Base-by-base conservation (phyloP, 2,888 invertebrate species). In the Odontocolon sp. region DNA sequence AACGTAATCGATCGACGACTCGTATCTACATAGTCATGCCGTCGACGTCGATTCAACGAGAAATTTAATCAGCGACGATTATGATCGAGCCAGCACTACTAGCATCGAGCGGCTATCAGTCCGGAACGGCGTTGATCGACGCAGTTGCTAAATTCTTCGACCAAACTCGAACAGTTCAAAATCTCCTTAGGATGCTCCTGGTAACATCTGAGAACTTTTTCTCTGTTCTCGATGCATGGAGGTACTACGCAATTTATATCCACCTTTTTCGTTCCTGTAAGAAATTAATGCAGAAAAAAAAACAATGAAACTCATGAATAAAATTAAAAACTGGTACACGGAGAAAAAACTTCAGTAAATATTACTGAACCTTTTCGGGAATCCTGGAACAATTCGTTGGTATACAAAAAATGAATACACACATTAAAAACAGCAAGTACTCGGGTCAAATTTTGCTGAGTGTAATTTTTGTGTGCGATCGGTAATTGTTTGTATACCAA, bases 121-220 rank as follows among this genome's bases (percentile, higher is more conserved):
- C 87, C 86, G n/a, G 92, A 89, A 70, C 93, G 92, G 82, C 92
- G 92, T 81, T 91, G 86, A 85, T 93, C 93, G 11, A 94, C 93
- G 83, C 94, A 94, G 81, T 92, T 91, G 59, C 92, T 91, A 87
- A 94, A 94, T 74, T 92, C 92, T 83, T 92, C 90, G 0, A 94
- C 94, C 83, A 93, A 91, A 77, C 91, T 91, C 1, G 93, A 91
- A 89, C 94, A 94, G 73, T 91, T 91, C 72, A 94, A 90, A 9
- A 93, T 92, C 85, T 93, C 92, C 54, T 91, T 92, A 3, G 93
- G 92, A 91, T 94, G 87, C 3, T 92, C 89, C 81, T 92, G 92
- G 83, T 94, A 94, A 84, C 94, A 94, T 77, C 92, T 91, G 69
- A 93, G 89, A 8, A 94, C 91, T 81, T 92, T 92, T 28, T 91